A percentile compares a stretch with the other conserved stretches of the same genome.
Evolutionary conservation across 2,888 invertebrate species (phyloP).

Genomic region (Monochamus alternatus): DNA sequence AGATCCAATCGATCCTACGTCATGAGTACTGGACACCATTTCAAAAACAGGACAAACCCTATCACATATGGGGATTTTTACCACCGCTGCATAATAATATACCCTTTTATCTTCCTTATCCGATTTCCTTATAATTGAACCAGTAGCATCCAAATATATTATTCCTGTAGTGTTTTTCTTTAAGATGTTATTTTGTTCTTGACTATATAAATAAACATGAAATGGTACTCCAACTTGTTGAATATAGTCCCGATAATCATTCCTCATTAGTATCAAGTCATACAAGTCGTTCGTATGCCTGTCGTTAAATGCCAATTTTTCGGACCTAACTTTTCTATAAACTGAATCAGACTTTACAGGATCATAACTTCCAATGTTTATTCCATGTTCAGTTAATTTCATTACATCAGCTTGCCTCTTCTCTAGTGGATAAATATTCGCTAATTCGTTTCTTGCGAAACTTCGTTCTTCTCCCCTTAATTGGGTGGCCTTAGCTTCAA

Average conservation of each 20-base stretch:
- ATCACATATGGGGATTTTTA: neutral
- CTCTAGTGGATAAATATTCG: neutral
- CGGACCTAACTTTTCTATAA: neutral
- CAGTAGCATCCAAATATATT: slow-evolving; percentile 15
- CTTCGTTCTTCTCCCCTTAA: too few species aligned
- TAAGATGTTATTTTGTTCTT: slow-evolving; percentile 11
- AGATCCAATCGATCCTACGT: slow-evolving; percentile 3
- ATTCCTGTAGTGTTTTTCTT: neutral
- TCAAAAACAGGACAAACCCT: slow-evolving; percentile 14
- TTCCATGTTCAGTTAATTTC: neutral
- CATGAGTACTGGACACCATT: slow-evolving; percentile 11
- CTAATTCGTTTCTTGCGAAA: too few species aligned
- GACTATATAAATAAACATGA: slow-evolving; percentile 3
- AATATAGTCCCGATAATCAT: neutral
- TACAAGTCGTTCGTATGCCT: neutral
- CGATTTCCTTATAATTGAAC: neutral
- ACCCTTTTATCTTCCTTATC: neutral
- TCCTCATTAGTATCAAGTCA: neutral
- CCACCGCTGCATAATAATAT: slow-evolving; percentile 12
- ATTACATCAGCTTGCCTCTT: neutral
- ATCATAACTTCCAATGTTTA: too few species aligned
- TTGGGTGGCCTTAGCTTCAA: too few species aligned
- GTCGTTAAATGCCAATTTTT: slow-evolving; percentile 4
- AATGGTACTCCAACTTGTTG: slow-evolving; percentile 6
- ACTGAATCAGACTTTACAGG: slow-evolving; percentile 5